A percentile compares a stretch with the other conserved stretches of the same genome.
phyloP scores from a whole-genome alignment of 2,888 invertebrate genomes.

The Lithophane ornitopus region DNA sequence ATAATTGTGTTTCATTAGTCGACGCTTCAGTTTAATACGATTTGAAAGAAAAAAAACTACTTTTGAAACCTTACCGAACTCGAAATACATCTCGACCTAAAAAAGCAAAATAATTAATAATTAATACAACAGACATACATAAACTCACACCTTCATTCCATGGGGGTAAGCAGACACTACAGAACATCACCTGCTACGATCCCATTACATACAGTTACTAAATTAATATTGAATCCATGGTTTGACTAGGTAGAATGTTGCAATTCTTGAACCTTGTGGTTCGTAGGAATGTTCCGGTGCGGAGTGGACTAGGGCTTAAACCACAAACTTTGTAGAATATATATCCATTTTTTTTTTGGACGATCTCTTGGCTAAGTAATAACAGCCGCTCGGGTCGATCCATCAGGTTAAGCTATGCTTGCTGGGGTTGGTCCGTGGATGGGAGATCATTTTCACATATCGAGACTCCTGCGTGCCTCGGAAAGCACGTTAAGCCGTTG shows the following conservation, averaged over 20 bases:
- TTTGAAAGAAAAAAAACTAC: not conserved
- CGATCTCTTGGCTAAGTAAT: too few species aligned
- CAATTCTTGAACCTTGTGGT: slow-evolving; percentile 2
- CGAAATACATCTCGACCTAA: not conserved
- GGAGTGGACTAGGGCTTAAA: too few species aligned
- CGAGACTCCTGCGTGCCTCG: too few species aligned
- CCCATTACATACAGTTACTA: not conserved
- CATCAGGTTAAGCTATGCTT: too few species aligned
- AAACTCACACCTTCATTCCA: not conserved
- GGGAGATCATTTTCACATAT: too few species aligned
- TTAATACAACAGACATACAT: not conserved
- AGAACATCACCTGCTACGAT: too few species aligned
- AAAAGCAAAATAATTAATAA: not conserved
- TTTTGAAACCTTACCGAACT: not conserved
- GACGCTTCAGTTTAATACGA: not conserved
- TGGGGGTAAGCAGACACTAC: not conserved
- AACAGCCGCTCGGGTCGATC: too few species aligned
- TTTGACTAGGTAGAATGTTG: not conserved
- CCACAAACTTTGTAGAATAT: too few species aligned
- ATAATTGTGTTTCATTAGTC: not conserved
- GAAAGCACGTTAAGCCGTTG: too few species aligned
- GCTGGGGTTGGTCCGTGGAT: too few species aligned
- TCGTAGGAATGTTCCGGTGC: not conserved
- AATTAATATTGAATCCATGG: not conserved
- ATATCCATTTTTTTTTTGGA: too few species aligned